Evolutionary conservation across 2,888 invertebrate genomes (phyloP), one percentile per base, ranked within the genome.

Genomic region (Gymnosoma rotundatum): DNA sequence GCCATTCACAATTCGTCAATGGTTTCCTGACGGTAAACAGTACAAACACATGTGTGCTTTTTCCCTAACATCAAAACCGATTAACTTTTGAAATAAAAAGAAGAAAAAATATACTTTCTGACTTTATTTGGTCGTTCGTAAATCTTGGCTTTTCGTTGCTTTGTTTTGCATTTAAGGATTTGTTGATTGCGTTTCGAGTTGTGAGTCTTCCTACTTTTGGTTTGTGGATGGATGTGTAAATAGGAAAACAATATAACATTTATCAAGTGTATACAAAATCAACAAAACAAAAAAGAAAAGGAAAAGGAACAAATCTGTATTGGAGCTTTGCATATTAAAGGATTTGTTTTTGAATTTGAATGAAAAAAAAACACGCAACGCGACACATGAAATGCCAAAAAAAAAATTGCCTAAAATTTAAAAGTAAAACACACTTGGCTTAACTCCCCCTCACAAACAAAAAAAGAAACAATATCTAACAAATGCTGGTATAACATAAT

Each of bases 151-250:
- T 78, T 72, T 81, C 73, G 74, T 79, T 75, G 78, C 74, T 70
- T 84, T 84, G 81, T 81, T 81, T 81, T 69, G 73, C 67, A 63
- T 84, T 81, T 74, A 78, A 69, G 78, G 84, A 84, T 81, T 84
- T 84, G 79, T 80, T 83, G 80, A 81, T 81, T 84, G 84, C 80
- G 73, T 76, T 73, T 76, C 66, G 78, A 78, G 67, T 83, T 70
- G 32, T 52, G 61, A 70, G 69, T 60, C 61, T 32, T 38, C 9
- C 12, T 54, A 54, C 14, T 54, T 42, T 18, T 74, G 10, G 50
- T 72, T 72, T 48, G 14, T 48, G 9, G 9, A 38, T 61, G 21
- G 6, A 16, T 67, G n/a, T 56, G 18, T 60, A 58, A 54, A 1
- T 56, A 32, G 18, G n/a, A 18, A 83, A 60, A 66, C 78, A 74